Evolutionary conservation across 2,113 vertebrate species (phyloP), one percentile per base, ranked within the genome.

Genomic region (Plecotus auritus): DNA sequence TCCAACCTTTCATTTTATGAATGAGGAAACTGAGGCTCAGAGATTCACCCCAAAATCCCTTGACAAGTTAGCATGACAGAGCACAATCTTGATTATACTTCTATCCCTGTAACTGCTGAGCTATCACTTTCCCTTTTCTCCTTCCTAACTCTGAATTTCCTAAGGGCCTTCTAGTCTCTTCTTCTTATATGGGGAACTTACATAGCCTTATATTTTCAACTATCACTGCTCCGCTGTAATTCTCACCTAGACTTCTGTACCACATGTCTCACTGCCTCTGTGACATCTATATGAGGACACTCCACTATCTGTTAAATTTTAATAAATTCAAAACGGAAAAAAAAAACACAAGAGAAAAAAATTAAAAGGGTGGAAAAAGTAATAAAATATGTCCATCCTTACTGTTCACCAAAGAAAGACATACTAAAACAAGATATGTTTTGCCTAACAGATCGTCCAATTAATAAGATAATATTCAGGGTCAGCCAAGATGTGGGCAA

Each of bases 1-100:
- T 22, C 59, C 32, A 91, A 85, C 42, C 61, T 96, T 85, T 85
- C 40, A 85, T 91, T 88, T 95, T 66, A 51, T 66, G 61, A 91
- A 88, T 56, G 78, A 95, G 73, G 49, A 86, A 47, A 91, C 11
- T 83, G 47, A 26, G 2, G 47, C 64, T 67, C 40, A 83, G 64
- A 90, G 82, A 74, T 42, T 84, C 47, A 67, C 56, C 37, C 0
- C 76, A 88, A 88, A 85, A n/a, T 26, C 32, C 32, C 64, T 88
- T 51, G 64, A 83, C n/a, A 51, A 70, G n/a, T 88, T 84, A 40
- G 32, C 30, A 23, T 7, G 30, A 88, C 51, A 49, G 51, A 54
- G 73, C 28, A 54, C 20, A 9, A 3, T 61, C 70, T 77, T 96
- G 32, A 80, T 73, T 88, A 78, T 67, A 61, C 35, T 70, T 86